Evolutionary conservation across 2,888 invertebrate species (phyloP), one percentile per base, ranked within the genome.

Genomic region (Cerastis rubricosa): DNA sequence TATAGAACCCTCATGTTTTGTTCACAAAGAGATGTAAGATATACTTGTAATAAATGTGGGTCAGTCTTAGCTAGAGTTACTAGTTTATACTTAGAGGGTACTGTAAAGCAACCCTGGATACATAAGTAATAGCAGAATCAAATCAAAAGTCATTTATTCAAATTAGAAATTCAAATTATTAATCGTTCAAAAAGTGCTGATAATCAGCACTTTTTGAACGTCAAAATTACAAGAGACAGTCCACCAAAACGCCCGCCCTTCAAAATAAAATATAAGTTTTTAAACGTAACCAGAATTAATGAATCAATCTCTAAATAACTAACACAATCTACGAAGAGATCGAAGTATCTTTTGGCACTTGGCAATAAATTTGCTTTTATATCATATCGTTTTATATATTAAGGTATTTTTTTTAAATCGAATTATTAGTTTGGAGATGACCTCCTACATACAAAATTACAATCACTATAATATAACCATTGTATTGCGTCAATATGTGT

Each of bases 31-130:
- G 54, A 71, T 71, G 17, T 25, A 54, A 78, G n/a, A 64, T 59
- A 78, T 59, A 57, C 67, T 67, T 66, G 35, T 43, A 43, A 67
- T 67, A 78, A 63, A 78, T 71, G 63, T 77, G n/a, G 78, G 71
- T 71, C 78, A 77, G 3, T 47, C 54, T 35, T 54, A 49, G n/a
- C 51, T 45, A 1, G 3, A 73, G 11, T 29, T 12, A 17, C 29
- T 35, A 25, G 4, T 17, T 9, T 19, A 3, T 29, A 65, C 47
- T 1, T 17, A n/a, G 4, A 29, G 22, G 9, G 11, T 22, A 22
- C 12, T 43, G 19, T 57, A 25, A 25, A 12, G 59, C 12, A 40
- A 11, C 11, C 25, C 19, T 35, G 9, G 9, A 19, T 61, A 35
- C 8, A 35, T 22, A 22, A 2, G 29, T 9, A 51, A 49, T 22